Conservation (phyloP, 2,113 vertebrate species). For the Oriolus oriolus region DNA sequence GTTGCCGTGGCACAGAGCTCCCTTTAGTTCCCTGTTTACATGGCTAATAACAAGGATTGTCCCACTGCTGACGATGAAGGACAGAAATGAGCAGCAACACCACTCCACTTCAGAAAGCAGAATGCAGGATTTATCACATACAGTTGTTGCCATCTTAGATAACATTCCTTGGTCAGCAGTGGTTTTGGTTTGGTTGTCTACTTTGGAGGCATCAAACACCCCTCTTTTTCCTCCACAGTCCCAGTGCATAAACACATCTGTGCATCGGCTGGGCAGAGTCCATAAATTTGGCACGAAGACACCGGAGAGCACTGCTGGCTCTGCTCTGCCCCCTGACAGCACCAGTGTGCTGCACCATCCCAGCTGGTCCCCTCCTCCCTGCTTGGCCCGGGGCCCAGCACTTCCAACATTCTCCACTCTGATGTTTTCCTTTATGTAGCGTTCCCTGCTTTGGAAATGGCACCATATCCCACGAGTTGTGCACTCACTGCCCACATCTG, state of each 20-base stretch:
- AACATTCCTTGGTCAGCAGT: background rate
- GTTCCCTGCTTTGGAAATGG: background rate
- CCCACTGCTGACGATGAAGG: accelerated
- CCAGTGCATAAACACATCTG: background rate
- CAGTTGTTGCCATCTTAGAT: background rate
- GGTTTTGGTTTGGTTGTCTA: background rate
- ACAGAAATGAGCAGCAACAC: background rate
- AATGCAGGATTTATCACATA: background rate
- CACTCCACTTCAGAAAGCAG: background rate
- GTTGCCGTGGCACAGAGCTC: background rate
- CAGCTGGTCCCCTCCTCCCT: background rate
- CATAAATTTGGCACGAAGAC: accelerated
- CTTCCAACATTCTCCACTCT: background rate
- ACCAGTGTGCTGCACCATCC: accelerated
- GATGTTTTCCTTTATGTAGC: background rate
- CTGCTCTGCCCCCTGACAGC: background rate
- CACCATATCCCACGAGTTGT: background rate
- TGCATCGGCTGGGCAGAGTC: background rate
- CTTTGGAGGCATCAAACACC: background rate
- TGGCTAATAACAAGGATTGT: background rate
- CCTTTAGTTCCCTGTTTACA: background rate
- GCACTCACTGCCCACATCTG: background rate
- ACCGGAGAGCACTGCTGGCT: background rate
- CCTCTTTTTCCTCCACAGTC: background rate
- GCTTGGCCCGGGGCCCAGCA: accelerated